phyloP scores from a whole-genome alignment of 2,113 vertebrate species.

The Lichenostomus cassidix region DNA sequence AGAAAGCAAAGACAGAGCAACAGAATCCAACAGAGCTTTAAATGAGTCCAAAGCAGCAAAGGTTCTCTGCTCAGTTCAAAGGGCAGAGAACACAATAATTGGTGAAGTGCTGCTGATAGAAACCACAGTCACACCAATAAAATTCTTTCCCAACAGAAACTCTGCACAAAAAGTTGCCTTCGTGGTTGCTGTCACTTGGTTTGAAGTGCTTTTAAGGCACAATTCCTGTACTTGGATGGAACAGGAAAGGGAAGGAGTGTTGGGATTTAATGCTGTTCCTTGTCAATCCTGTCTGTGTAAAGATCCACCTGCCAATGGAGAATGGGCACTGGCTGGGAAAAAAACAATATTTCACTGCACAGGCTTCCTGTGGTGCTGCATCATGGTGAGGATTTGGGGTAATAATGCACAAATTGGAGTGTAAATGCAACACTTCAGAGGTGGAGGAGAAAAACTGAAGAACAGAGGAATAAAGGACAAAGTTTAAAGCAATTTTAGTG shows the following conservation, averaged over 20 bases:
- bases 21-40: rapidly evolving
- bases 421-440: neutral
- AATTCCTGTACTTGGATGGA: neutral
- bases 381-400: neutral
- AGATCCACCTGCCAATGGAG: neutral
- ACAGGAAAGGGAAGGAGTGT: neutral
- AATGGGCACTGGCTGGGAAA: neutral
- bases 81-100: neutral
- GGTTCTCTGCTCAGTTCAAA: neutral
- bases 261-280: neutral
- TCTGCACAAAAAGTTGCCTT: neutral
- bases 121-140: neutral
- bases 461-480: neutral
- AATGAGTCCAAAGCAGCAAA: neutral
- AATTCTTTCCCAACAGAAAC: neutral
- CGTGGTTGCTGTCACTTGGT: neutral
- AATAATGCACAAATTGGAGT: neutral
- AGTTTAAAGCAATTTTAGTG: neutral
- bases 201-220: neutral
- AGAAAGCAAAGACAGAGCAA: neutral
- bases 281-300: neutral
- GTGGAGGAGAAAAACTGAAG: neutral
- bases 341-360: neutral
- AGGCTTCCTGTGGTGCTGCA: neutral
- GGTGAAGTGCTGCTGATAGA: neutral